A percentile compares a stretch with the other conserved stretches of the same genome.
These are phyloP conservation scores for Loripinus fragilis DNA, from an alignment of 2,888 invertebrate genomes.

Conservation along the genomic window DNA sequence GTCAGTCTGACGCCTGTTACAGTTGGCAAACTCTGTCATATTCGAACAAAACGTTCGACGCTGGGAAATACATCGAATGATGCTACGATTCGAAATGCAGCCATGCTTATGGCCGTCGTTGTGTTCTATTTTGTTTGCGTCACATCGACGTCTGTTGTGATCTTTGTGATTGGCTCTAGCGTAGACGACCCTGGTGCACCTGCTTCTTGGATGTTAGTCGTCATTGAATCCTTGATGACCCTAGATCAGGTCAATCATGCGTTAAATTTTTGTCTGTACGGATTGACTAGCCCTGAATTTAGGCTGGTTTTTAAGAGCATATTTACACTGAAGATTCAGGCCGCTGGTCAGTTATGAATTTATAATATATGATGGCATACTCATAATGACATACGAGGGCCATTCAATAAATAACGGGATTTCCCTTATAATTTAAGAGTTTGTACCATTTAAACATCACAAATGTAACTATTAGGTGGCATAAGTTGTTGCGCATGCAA, in stretches of 20 bases:
- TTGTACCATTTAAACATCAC: too few relatives aligned
- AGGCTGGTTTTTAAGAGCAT: too few relatives aligned
- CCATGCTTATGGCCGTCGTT: not conserved
- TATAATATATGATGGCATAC: too few relatives aligned
- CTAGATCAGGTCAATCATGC: not conserved
- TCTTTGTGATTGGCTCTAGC: not conserved
- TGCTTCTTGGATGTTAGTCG: not conserved
- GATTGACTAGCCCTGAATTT: not conserved
- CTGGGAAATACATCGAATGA: not conserved
- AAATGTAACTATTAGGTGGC: too few relatives aligned
- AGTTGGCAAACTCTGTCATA: not conserved
- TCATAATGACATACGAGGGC: too few relatives aligned
- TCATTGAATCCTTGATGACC: not conserved
- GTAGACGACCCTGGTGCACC: not conserved
- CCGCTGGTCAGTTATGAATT: too few relatives aligned
- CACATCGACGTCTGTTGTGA: not conserved
- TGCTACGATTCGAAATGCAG: not conserved
- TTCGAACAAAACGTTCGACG: not conserved
- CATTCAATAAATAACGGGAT: too few relatives aligned
- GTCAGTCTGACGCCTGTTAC: not conserved
- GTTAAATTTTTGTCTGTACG: not conserved
- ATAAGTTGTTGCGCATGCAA: too few relatives aligned
- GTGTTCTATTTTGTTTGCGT: not conserved
- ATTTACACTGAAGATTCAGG: too few relatives aligned
- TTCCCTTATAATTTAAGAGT: too few relatives aligned